Conservation (phyloP, 2,888 invertebrate genomes). For the Habroteleia sp. region DNA sequence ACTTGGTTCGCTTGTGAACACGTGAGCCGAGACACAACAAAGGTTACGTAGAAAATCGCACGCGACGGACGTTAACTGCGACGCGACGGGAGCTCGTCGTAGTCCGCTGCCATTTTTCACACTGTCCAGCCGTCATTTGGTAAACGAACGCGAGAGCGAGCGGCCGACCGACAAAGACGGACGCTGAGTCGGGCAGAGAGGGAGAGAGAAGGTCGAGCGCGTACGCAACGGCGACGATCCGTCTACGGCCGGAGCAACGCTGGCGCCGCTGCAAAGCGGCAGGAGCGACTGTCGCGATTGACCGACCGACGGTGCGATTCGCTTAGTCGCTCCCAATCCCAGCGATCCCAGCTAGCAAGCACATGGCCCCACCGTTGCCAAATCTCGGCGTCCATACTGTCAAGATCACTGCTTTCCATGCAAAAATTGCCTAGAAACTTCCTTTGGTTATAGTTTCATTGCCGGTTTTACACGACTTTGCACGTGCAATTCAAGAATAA, state of each 20-base stretch:
- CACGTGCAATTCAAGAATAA: too few relatives aligned
- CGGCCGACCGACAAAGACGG: not conserved
- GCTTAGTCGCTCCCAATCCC: not conserved
- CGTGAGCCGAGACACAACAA: slow-evolving; percentile 26
- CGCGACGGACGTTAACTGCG: slow-evolving; percentile 36
- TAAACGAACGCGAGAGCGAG: slow-evolving; percentile 11
- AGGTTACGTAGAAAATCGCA: slow-evolving; percentile 27
- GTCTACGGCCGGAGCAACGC: slow-evolving; percentile 34
- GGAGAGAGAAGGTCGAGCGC: slow-evolving; percentile 12
- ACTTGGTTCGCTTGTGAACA: slow-evolving; percentile 43
- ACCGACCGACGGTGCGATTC: slow-evolving; percentile 41
- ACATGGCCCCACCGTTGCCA: slow-evolving; percentile 1
- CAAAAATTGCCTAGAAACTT: too few relatives aligned
- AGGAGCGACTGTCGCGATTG: slow-evolving; percentile 31
- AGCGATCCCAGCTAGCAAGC: too few relatives aligned
- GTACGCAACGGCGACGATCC: slow-evolving; percentile 21
- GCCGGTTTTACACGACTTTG: too few relatives aligned
- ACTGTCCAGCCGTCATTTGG: slow-evolving; percentile 48
- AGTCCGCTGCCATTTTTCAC: slow-evolving; percentile 77
- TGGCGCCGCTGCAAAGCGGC: slow-evolving; percentile 26
- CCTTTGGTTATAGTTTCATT: too few relatives aligned
- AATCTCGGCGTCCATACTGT: too few relatives aligned
- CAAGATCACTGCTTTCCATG: too few relatives aligned
- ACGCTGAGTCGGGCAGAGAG: slow-evolving; percentile 16
- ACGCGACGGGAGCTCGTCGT: slow-evolving; percentile 71